These are phyloP conservation scores for Gymnobelideus leadbeateri DNA, from an alignment of 2,113 vertebrate species.

Conservation along the genomic window DNA sequence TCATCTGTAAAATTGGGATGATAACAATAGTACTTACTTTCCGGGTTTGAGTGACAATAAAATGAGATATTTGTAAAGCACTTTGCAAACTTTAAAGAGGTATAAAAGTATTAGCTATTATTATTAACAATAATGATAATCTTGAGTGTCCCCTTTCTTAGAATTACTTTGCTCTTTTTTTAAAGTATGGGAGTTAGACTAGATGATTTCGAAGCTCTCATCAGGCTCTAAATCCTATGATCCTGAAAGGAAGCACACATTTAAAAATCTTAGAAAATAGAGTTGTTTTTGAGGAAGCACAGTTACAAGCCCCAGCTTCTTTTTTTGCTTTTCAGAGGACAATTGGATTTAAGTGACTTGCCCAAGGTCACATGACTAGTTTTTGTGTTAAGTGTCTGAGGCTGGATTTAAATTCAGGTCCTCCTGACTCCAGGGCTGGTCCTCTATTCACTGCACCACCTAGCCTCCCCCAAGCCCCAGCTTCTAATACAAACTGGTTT, in stretches of 20 bases:
- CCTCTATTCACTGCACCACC: no score
- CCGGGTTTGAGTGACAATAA: not conserved
- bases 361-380: no score
- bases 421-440: no score
- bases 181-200: not conserved
- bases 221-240: not conserved
- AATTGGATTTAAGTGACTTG: no score
- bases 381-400: no score
- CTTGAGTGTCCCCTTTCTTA: not conserved
- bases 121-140: not conserved
- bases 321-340: no score
- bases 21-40: not conserved
- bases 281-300: not conserved
- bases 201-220: not conserved
- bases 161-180: not conserved
- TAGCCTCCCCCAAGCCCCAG: not conserved
- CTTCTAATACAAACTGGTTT: not conserved
- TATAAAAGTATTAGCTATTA: not conserved
- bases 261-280: not conserved
- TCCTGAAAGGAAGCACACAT: not conserved
- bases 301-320: not conserved
- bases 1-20: slow-evolving; percentile 24
- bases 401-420: no score
- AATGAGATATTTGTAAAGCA: not conserved
- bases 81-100: not conserved